Conservation (phyloP, 2,113 vertebrate genomes). For the Bubo blakistoni region DNA sequence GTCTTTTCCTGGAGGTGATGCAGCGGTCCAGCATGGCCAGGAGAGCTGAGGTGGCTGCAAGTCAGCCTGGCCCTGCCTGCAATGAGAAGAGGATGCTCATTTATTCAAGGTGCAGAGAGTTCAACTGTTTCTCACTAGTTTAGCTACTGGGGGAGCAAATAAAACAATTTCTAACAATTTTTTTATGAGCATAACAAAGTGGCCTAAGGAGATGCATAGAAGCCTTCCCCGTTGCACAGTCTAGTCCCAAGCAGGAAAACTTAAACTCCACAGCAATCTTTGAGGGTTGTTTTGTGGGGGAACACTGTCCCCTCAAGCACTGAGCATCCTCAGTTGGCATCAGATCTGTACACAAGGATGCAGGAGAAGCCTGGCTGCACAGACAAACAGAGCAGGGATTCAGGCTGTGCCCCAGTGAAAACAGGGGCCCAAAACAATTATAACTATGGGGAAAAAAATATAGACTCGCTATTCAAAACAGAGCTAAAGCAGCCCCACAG, state of each 20-base stretch:
- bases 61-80: background rate
- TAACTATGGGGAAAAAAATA: background rate
- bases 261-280: background rate
- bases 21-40: background rate
- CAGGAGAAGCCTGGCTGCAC: background rate
- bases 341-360: background rate
- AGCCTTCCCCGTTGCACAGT: background rate
- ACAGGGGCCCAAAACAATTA: background rate
- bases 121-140: background rate
- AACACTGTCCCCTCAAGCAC: background rate
- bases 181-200: background rate
- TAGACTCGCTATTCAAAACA: background rate
- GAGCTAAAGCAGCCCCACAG: background rate
- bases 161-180: background rate
- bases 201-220: rapidly evolving
- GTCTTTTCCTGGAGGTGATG: background rate
- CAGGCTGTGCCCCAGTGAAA: background rate
- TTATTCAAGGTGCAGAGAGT: background rate
- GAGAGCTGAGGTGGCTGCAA: background rate
- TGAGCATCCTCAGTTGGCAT: background rate
- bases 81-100: background rate
- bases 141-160: background rate
- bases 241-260: background rate
- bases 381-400: background rate
- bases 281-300: too few species aligned